Evolutionary conservation across 1,140 invertebrate species (phyloP), one percentile per base, ranked within the genome.

Genomic region (Zaprionus vittiger): DNA sequence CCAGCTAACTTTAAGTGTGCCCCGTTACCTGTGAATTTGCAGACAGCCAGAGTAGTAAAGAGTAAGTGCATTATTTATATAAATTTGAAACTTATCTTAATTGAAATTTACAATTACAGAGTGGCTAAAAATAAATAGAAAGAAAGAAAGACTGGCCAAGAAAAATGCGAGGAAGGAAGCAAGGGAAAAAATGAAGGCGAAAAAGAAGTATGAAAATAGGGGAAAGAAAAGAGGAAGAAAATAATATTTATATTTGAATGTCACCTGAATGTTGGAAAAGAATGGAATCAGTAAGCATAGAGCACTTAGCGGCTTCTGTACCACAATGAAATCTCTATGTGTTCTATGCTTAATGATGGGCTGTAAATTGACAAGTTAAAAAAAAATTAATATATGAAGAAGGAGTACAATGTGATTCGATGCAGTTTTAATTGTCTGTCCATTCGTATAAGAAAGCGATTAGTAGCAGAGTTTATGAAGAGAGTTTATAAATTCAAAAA

Each of bases 1-100:
- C 85, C 85, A 3, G 70, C 70, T 6, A 77, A 73, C 11, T 90
- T 90, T 9, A 90, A 90, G 56, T 90, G 85, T 55, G 85, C 85
- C 0, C 85, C 85, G 7, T 1, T 90, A 47, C 85, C 85, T 2
- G 77, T 90, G 1, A 85, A 90, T 54, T 69, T 90, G 68, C 79
- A 47, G 1, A 81, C 65, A 0, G 85, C 85, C 0, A 12, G 5
- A 52, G 7, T 14, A 20, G 20, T 52, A 0, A 52, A 24, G 4
- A 12, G 47, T 52, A 24, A 52, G 47, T 52, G 41, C 37, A 38
- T 15, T 14, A 15, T 14, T 38, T 38, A 5, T 7, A 2, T 17
- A 44, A n/a, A 44, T 44, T 17, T 17, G 0, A 34, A 34, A 34
- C 3, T 17, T 17, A 17, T 17, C n/a, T 17, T 2, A 47, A 47